Percentiles rank a stretch among this genome's conserved stretches.
These are phyloP conservation scores for Crenichthys baileyi DNA, from an alignment of 2,797 vertebrate species.

Conservation along the genomic window DNA sequence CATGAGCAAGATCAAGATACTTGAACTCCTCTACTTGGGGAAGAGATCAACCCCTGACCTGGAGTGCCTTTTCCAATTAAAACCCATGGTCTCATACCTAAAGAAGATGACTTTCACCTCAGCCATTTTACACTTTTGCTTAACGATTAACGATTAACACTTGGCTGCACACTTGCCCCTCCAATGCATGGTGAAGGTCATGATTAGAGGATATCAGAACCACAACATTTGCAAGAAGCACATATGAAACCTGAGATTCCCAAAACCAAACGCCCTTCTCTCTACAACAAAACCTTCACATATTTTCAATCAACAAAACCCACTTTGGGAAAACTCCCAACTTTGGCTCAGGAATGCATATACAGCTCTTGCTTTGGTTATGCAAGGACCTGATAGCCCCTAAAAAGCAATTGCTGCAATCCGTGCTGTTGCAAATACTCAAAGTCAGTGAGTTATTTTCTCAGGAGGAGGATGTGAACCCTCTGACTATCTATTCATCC, in stretches of 20 bases:
- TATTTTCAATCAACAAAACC: neutral
- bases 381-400: neutral
- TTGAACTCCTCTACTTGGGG: neutral
- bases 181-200: neutral
- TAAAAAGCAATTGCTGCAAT: neutral
- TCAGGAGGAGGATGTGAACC: conserved; percentile 29
- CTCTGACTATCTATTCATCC: conserved; percentile 39
- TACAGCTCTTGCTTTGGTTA: neutral
- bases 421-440: conserved; percentile 14
- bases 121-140: neutral
- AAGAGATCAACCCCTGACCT: neutral
- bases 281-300: neutral
- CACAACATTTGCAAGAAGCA: neutral
- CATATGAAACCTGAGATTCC: neutral
- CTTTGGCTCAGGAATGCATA: neutral
- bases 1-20: neutral
- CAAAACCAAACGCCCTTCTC: neutral
- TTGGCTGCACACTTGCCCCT: neutral
- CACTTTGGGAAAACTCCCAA: neutral
- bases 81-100: neutral
- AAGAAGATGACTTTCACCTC: neutral
- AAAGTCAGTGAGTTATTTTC: conserved; percentile 26
- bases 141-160: neutral
- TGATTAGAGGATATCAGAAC: neutral
- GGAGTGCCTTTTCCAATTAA: neutral